phyloP scores from a whole-genome alignment of 2,113 vertebrate genomes.

The Nothoprocta perdicaria region DNA sequence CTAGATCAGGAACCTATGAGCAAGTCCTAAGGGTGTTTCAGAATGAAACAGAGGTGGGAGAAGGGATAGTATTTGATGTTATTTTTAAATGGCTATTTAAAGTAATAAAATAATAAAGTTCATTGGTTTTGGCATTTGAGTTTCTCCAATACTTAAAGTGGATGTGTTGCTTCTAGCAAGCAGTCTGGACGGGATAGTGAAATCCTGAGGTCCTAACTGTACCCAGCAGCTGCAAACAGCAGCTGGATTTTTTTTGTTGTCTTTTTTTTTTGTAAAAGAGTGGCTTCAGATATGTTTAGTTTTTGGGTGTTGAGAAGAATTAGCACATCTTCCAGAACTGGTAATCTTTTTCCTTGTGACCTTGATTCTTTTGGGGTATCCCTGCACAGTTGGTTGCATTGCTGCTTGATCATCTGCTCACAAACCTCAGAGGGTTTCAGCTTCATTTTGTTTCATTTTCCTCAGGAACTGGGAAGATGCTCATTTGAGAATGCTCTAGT shows the following conservation, averaged over 20 bases:
- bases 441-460: constrained; percentile 2
- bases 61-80: not conserved
- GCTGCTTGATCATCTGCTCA: not conserved
- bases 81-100: not conserved
- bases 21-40: not conserved
- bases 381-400: not conserved
- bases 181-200: not conserved
- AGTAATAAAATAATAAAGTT: not conserved
- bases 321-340: not conserved
- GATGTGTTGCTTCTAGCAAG: rapidly evolving
- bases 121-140: not conserved
- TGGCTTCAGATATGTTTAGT: not conserved
- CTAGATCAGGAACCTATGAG: not conserved
- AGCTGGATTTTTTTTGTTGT: too few relatives aligned
- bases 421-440: not conserved
- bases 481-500: not conserved
- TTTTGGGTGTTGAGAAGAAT: not conserved
- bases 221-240: not conserved
- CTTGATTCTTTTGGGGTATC: not conserved
- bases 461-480: not conserved
- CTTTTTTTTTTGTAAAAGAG: not conserved
- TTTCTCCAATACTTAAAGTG: not conserved
- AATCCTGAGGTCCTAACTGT: not conserved
- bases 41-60: not conserved
- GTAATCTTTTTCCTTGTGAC: not conserved